phyloP scores from a whole-genome alignment of 2,113 vertebrate species.

The Erinaceus europaeus region DNA sequence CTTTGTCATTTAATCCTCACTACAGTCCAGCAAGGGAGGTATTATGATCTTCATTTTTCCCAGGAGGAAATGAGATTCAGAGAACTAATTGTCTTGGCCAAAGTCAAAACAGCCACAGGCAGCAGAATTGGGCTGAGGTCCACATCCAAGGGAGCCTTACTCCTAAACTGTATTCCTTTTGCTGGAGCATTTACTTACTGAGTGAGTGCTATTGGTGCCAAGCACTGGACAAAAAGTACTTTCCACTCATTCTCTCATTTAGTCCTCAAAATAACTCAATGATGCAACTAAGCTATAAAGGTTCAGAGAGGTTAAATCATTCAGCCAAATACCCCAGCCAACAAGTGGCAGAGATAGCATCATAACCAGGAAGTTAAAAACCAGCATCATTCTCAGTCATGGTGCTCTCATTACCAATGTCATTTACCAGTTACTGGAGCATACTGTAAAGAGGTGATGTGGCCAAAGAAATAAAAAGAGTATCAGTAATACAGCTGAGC shows the following conservation, averaged over 20 bases:
- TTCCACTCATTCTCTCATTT: not conserved
- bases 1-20: constrained; percentile 52
- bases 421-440: not conserved
- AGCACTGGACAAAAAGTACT: not conserved
- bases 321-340: not conserved
- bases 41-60: constrained; percentile 18
- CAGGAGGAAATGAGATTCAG: constrained; percentile 42
- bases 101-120: constrained; percentile 35
- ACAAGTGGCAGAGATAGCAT: not conserved
- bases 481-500: not conserved
- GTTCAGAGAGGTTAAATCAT: not conserved
- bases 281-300: not conserved
- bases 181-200: not conserved
- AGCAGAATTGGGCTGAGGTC: not conserved
- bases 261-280: not conserved
- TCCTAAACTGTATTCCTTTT: not conserved
- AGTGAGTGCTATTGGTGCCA: not conserved
- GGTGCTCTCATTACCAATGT: not conserved
- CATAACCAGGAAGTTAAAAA: not conserved
- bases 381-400: not conserved
- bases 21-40: constrained; percentile 18
- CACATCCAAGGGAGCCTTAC: not conserved
- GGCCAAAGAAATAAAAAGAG: not conserved
- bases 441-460: not conserved
- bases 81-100: constrained; percentile 33